These are phyloP conservation scores for Eutolmus rufibarbis DNA, from an alignment of 2,888 invertebrate species.

Conservation along the genomic window DNA sequence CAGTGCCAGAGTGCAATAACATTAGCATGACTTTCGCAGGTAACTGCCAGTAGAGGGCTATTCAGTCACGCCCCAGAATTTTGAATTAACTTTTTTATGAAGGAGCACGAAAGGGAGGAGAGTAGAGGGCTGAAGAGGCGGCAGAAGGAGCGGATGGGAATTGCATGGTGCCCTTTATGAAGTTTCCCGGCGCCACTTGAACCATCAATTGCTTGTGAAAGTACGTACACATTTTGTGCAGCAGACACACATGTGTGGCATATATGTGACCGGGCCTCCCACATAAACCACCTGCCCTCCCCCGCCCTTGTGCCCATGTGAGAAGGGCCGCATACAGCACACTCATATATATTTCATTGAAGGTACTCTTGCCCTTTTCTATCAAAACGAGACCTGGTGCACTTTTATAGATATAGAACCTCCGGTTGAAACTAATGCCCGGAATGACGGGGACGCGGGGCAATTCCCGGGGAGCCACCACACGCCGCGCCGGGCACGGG, in stretches of 20 bases:
- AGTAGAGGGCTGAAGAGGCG: neutral
- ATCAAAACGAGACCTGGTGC: neutral
- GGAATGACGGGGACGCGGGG: neutral
- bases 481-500: neutral
- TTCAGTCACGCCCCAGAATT: constrained; percentile 39
- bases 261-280: neutral
- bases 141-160: neutral
- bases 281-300: neutral
- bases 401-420: constrained; percentile 22
- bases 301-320: neutral
- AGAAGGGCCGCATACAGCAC: neutral
- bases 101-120: neutral
- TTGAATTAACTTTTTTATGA: constrained; percentile 34
- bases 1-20: neutral
- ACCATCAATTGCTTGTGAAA: constrained; percentile 35
- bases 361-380: constrained; percentile 9
- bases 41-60: constrained; percentile 12
- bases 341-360: constrained; percentile 35
- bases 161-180: constrained; percentile 4
- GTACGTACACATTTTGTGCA: constrained; percentile 5
- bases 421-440: neutral
- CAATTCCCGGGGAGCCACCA: neutral
- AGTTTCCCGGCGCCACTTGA: constrained; percentile 39
- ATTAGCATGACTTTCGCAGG: constrained; percentile 5
- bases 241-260: neutral